Percentiles rank a stretch among this genome's conserved stretches.
Conservation (phyloP, 2,888 invertebrate genomes). For the Athetis lepigone region DNA sequence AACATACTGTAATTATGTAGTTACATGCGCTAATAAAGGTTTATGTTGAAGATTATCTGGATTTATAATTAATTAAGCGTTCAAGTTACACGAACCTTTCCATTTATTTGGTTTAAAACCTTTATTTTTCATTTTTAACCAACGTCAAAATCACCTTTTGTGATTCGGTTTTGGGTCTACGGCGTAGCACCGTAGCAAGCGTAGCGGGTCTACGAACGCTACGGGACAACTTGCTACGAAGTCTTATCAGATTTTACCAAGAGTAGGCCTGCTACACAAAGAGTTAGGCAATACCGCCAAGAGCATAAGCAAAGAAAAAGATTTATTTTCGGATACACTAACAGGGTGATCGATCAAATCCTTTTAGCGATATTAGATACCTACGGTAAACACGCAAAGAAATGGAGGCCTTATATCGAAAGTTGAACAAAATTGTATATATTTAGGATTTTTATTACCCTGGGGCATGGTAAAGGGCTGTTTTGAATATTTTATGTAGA, state of each 20-base stretch:
- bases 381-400: slow-evolving; percentile 37
- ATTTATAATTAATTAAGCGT: slow-evolving; percentile 21
- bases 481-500: slow-evolving; percentile 14
- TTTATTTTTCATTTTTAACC: not conserved
- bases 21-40: slow-evolving; percentile 13
- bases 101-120: not conserved
- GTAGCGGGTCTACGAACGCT: slow-evolving; percentile 15
- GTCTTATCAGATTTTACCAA: not conserved
- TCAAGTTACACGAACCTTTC: not conserved
- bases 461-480: slow-evolving; percentile 18
- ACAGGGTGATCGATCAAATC: slow-evolving; percentile 43
- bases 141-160: too few species aligned
- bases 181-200: slow-evolving; percentile 26
- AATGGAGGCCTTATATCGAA: slow-evolving; percentile 29
- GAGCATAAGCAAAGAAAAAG: not conserved
- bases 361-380: slow-evolving; percentile 44
- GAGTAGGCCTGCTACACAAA: not conserved
- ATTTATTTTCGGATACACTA: slow-evolving; percentile 21
- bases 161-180: slow-evolving; percentile 7
- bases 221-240: slow-evolving; percentile 6
- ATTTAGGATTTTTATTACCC: slow-evolving; percentile 30
- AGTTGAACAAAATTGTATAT: slow-evolving; percentile 29
- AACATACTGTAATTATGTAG: slow-evolving; percentile 20
- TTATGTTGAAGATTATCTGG: slow-evolving; percentile 21
- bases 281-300: not conserved